phyloP scores from a whole-genome alignment of 2,797 vertebrate genomes.

The Lacerta agilis region DNA sequence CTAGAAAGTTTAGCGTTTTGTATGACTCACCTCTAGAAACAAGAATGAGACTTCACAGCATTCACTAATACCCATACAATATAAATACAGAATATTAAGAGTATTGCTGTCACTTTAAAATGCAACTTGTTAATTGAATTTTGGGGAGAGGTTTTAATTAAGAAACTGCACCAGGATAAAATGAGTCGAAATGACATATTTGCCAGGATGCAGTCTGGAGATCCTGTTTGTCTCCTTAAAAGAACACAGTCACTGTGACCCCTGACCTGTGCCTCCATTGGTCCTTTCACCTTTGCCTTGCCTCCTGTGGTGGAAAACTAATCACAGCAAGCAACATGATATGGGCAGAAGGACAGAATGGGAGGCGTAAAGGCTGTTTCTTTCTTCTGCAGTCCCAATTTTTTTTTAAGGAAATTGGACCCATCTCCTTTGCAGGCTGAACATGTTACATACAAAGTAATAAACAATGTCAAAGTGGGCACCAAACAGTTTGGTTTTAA shows the following conservation, averaged over 20 bases:
- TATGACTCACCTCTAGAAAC: neutral
- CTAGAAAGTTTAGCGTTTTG: neutral
- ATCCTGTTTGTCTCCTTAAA: neutral
- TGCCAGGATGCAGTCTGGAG: neutral
- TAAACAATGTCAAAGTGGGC: neutral
- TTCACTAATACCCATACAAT: neutral
- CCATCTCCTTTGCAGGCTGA: neutral
- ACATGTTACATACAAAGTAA: neutral
- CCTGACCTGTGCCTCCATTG: neutral
- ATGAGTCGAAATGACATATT: neutral
- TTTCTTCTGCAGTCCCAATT: neutral
- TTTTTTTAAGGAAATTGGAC: neutral
- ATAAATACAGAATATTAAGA: neutral
- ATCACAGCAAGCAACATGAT: neutral
- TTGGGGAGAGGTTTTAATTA: neutral
- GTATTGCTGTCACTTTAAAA: neutral
- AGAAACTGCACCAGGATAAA: neutral
- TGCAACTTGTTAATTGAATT: neutral
- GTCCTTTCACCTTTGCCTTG: neutral
- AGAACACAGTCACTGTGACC: neutral
- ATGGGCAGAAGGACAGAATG: neutral
- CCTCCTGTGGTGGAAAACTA: neutral
- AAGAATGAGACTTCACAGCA: neutral
- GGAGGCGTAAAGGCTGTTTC: neutral
- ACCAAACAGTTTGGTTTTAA: neutral